A percentile compares a stretch with the other conserved stretches of the same genome.
These are phyloP conservation scores for Sialia sialis DNA, from an alignment of 2,113 vertebrate genomes.

Conservation along the genomic window DNA sequence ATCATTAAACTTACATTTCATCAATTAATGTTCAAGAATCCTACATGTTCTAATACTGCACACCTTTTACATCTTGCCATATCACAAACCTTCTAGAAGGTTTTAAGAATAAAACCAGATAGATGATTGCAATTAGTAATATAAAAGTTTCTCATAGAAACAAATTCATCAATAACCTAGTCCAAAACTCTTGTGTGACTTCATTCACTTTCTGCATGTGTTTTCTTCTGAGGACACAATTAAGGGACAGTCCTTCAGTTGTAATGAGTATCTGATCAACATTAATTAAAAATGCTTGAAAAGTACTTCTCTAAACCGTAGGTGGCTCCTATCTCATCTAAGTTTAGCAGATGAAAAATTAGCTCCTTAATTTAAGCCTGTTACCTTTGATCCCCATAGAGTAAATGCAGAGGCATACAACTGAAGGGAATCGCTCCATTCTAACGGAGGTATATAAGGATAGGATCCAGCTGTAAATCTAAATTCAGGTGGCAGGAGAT, in stretches of 20 bases:
- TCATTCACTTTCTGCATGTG: background rate
- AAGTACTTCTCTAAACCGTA: background rate
- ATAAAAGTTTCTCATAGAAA: background rate
- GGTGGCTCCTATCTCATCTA: background rate
- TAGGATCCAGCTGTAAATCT: background rate
- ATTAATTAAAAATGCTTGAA: conserved; percentile 14
- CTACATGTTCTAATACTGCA: background rate
- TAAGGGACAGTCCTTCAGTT: background rate
- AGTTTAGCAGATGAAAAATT: conserved; percentile 19
- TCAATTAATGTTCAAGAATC: background rate
- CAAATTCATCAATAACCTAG: background rate
- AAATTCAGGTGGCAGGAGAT: background rate
- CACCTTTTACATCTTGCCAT: background rate
- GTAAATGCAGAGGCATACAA: background rate
- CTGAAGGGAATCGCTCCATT: background rate
- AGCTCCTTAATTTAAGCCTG: conserved; percentile 16
- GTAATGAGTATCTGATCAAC: conserved; percentile 20
- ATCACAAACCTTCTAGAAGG: background rate
- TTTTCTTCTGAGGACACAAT: background rate
- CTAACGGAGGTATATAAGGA: background rate
- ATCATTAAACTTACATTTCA: background rate
- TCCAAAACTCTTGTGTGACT: background rate
- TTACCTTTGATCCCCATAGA: background rate
- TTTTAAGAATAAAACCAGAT: background rate
- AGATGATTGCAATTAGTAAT: background rate